phyloP scores from a whole-genome alignment of 2,113 vertebrate species.

The Lipotes vexillifer region DNA sequence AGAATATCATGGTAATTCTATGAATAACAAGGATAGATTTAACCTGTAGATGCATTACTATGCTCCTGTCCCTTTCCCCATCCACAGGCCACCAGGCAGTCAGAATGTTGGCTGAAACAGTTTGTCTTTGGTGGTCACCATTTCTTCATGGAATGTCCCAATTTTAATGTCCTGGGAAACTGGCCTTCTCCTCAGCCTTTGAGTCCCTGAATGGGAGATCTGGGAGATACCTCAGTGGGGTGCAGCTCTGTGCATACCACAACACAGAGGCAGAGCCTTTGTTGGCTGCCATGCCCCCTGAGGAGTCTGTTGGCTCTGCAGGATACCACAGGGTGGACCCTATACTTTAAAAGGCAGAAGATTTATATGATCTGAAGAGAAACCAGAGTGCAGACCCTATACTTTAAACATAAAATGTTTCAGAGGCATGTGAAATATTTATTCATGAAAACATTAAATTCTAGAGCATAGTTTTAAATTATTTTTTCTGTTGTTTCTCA shows the following conservation, averaged over 20 bases:
- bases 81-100: neutral
- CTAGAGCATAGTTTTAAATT: neutral
- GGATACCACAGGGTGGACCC: rapidly evolving
- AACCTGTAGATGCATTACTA: neutral
- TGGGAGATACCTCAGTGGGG: neutral
- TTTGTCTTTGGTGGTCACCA: neutral
- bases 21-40: neutral
- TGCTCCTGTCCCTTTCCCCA: neutral
- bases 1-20: neutral
- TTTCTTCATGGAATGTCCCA: neutral
- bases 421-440: neutral
- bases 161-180: neutral
- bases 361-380: neutral
- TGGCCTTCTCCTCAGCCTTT: neutral
- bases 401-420: neutral
- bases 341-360: neutral
- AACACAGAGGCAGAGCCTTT: neutral
- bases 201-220: neutral
- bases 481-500: neutral
- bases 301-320: neutral
- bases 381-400: neutral
- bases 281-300: rapidly evolving
- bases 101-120: neutral
- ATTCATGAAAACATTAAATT: neutral
- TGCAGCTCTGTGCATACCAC: neutral